A percentile compares a stretch with the other conserved stretches of the same genome.
These are phyloP conservation scores for Thermophis baileyi DNA, from an alignment of 2,113 vertebrate genomes.

Conservation along the genomic window DNA sequence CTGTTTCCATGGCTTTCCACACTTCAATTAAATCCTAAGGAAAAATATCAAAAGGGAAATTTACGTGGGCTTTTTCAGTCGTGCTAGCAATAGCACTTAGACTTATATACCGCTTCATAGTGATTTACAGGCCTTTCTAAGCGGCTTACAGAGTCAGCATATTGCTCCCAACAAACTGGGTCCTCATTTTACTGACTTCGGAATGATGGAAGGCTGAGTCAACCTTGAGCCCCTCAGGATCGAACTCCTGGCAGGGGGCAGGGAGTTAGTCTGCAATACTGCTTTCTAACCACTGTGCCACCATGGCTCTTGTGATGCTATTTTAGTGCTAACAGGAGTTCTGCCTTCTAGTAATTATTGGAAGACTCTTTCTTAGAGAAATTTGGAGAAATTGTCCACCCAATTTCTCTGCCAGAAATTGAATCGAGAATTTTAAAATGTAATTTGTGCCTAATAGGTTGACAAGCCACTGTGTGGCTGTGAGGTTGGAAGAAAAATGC, in stretches of 20 bases:
- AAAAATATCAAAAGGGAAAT: background rate
- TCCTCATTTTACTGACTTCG: no score
- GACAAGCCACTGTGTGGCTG: background rate
- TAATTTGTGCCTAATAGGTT: background rate
- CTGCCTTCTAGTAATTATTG: background rate
- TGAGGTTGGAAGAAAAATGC: background rate
- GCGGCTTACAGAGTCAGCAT: no score
- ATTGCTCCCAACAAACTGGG: no score
- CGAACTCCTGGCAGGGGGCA: no score
- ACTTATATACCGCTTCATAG: no score
- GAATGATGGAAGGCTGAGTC: no score
- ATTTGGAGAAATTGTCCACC: background rate
- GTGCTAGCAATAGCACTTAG: no score
- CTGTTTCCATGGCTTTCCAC: background rate
- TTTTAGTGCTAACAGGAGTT: background rate
- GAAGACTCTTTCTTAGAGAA: background rate
- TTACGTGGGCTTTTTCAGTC: background rate
- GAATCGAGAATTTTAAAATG: background rate
- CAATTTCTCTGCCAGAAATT: background rate
- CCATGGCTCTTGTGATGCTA: background rate
- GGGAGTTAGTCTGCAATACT: no score
- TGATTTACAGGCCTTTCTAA: no score
- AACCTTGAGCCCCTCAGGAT: no score
- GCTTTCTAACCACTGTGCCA: no score
- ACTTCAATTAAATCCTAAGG: background rate